Base-by-base conservation (phyloP, 2,888 invertebrate genomes). In the Laspeyria flexula region DNA sequence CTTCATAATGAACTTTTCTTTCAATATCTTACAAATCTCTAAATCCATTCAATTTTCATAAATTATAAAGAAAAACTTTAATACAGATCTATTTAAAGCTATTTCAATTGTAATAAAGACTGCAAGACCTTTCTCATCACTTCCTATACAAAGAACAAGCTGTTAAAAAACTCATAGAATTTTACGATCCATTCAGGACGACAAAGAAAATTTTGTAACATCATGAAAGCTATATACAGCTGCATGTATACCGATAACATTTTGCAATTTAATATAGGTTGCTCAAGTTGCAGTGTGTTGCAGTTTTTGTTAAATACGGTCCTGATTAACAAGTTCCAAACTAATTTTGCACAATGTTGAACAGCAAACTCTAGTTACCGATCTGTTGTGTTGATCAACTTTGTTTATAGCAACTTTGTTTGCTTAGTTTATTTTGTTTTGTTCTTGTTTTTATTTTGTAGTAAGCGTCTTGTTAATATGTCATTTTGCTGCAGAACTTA, bases 311-410 rank as follows among this genome's bases (percentile, higher is more conserved):
- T n/a, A n/a, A 56, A 33, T 12, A 25, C 39, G 25, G 18, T 40
- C 21, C 51, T 61, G 71, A 65, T 57, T 65, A 70, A 37, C 54
- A 58, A 70, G 48, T 65, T 62, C 13, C 33, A 29, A 65, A 65
- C 57, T 56, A 66, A 70, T 61, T 70, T 51, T 52, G 52, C 37
- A 48, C 47, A 52, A 43, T 43, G 44, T 40, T 29, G 62, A 52
- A 41, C 46, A 40, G 50, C 68, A 44, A 43, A 39, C 47, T 61
- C 46, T 37, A 44, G 46, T 45, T 51, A 16, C n/a, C 16, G 48
- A 29, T 43, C 23, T 49, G 43, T 31, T 66, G 39, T 42, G 23
- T 55, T 31, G 46, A 43, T 33, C 38, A 30, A 61, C 66, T 42
- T 13, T 21, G n/a, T 11, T 37, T 37, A 35, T 1, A 35, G 9